phyloP scores from a whole-genome alignment of 2,888 invertebrate genomes.

The Papilio protenor region DNA sequence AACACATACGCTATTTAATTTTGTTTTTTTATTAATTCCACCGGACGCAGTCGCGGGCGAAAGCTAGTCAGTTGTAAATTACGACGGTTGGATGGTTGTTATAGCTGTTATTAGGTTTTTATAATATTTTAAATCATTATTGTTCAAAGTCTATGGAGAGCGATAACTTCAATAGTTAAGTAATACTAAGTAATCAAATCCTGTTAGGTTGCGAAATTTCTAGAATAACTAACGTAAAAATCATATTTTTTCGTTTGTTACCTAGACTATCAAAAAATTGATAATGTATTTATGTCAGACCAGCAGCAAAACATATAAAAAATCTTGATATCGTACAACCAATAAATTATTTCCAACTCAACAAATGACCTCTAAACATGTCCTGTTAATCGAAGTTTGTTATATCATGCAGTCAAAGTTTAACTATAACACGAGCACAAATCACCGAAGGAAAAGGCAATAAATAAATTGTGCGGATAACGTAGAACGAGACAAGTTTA shows the following conservation, averaged over 20 bases:
- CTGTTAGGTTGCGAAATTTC: no score
- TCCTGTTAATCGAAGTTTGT: neutral
- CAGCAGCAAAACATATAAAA: neutral
- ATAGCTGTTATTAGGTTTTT: no score
- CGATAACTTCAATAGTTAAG: no score
- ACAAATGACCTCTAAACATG: neutral
- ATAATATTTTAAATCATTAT: no score
- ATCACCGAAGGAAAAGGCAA: slow-evolving; percentile 18
- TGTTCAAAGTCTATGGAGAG: no score
- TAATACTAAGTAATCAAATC: no score
- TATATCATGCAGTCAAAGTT: slow-evolving; percentile 22
- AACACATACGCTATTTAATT: no score
- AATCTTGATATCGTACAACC: neutral
- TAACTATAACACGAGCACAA: slow-evolving; percentile 30
- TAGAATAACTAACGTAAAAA: no score
- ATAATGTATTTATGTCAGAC: neutral
- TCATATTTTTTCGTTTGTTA: neutral
- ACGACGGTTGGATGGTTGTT: no score
- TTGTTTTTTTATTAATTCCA: no score
- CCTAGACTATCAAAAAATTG: neutral
- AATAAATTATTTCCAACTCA: neutral
- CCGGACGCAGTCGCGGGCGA: no score
- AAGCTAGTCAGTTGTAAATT: no score
- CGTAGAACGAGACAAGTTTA: slow-evolving; percentile 57
- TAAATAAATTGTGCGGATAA: slow-evolving; percentile 36